Conservation (phyloP, 2,113 vertebrate species). For the Rhinopomastus cyanomelas region DNA sequence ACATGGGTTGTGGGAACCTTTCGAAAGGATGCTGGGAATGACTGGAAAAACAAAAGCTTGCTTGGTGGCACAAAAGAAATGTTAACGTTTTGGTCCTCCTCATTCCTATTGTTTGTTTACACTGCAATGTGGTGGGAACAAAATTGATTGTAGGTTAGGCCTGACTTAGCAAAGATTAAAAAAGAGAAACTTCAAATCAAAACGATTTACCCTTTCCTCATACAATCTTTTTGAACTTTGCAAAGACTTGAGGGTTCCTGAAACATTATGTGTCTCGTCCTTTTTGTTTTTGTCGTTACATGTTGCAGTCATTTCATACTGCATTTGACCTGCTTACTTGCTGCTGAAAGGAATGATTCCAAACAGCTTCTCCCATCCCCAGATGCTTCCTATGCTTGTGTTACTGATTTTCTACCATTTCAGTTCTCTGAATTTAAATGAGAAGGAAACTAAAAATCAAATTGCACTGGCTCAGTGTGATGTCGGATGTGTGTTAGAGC, state of each 20-base stretch:
- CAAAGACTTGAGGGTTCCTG: not conserved
- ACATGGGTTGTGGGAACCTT: constrained; percentile 53
- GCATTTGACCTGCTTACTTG: not conserved
- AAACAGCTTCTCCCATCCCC: not conserved
- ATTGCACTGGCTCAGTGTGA: not conserved
- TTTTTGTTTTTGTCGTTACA: not conserved
- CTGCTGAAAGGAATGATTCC: not conserved
- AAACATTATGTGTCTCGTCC: not conserved
- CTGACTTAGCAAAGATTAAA: not conserved
- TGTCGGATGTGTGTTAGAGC: rapidly evolving
- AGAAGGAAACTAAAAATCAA: not conserved
- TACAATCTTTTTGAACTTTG: not conserved
- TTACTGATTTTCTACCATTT: not conserved
- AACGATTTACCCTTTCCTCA: not conserved
- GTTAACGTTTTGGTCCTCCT: constrained; percentile 42
- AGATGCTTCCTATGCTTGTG: not conserved
- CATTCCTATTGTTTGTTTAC: constrained; percentile 46
- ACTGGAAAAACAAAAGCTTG: constrained; percentile 56
- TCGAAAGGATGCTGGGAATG: constrained; percentile 42
- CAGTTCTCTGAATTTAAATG: not conserved
- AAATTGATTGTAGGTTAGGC: constrained; percentile 15
- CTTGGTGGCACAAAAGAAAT: constrained; percentile 57
- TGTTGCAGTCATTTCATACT: not conserved
- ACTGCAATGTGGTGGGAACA: not conserved
- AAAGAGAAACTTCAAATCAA: not conserved